A percentile compares a stretch with the other conserved stretches of the same genome.
These are phyloP conservation scores for Loris lydekkerianus DNA, from an alignment of 2,797 vertebrate genomes.

Conservation along the genomic window DNA sequence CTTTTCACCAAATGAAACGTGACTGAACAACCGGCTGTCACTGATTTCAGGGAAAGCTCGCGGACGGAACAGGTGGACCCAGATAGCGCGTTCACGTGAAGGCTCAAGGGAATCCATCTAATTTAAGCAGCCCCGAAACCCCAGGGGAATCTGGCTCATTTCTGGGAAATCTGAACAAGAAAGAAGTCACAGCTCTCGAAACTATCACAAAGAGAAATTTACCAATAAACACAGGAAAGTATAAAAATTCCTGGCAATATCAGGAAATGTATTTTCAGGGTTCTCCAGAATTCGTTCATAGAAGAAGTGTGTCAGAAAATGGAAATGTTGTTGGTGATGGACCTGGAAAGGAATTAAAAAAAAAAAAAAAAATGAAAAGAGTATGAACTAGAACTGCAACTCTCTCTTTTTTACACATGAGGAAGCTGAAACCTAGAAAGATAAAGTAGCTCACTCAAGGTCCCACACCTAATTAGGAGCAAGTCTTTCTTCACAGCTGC, in stretches of 20 bases:
- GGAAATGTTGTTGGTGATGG: neutral
- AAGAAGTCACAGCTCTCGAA: conserved; percentile 12
- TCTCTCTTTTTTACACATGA: neutral
- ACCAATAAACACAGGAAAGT: neutral
- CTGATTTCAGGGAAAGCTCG: conserved; percentile 5
- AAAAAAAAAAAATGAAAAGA: neutral
- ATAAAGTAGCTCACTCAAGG: neutral
- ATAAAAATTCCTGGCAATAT: neutral
- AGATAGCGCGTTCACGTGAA: neutral
- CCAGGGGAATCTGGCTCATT: neutral
- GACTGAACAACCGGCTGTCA: conserved; percentile 47
- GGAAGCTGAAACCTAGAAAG: neutral
- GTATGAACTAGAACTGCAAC: neutral
- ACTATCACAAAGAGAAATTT: neutral
- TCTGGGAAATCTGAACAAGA: conserved; percentile 42
- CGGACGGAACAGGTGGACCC: neutral
- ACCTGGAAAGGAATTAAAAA: neutral
- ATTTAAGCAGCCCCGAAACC: neutral
- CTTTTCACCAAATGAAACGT: conserved; percentile 61
- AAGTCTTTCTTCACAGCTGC: neutral
- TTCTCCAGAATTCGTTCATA: neutral
- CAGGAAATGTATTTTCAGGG: neutral
- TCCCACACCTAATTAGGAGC: neutral
- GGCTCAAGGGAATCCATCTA: conserved; percentile 25
- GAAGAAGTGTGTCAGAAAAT: neutral